A percentile compares a stretch with the other conserved stretches of the same genome.
phyloP scores from a whole-genome alignment of 2,113 vertebrate genomes.

The Phaethon lepturus region DNA sequence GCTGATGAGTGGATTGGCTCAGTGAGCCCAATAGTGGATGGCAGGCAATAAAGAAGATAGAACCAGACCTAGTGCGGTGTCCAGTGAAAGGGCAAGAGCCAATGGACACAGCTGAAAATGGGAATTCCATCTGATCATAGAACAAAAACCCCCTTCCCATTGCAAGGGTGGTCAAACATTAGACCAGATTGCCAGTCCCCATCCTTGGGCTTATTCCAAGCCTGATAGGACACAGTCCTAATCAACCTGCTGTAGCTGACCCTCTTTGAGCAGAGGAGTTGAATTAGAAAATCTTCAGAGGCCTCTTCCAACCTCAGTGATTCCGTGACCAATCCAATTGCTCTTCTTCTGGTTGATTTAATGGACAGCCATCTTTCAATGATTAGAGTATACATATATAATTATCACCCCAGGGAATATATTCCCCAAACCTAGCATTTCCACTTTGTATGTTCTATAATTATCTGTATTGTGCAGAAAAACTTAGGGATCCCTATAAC shows the following conservation, averaged over 20 bases:
- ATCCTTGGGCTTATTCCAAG: not conserved
- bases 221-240: not conserved
- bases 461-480: not conserved
- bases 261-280: not conserved
- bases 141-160: not conserved
- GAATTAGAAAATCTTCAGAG: not conserved
- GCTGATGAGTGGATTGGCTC: not conserved
- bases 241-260: not conserved
- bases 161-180: not conserved
- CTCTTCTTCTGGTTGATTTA: not conserved
- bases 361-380: not conserved
- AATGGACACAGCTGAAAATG: not conserved
- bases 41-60: not conserved
- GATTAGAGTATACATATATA: not conserved
- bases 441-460: not conserved
- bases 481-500: not conserved
- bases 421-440: not conserved
- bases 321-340: not conserved
- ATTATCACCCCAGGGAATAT: not conserved
- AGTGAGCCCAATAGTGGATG: not conserved
- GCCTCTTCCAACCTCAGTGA: not conserved
- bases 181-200: not conserved
- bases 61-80: not conserved
- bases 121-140: not conserved
- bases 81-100: not conserved